A percentile compares a stretch with the other conserved stretches of the same genome.
Conservation (phyloP, 2,797 vertebrate species). For the Aratinga solstitialis region DNA sequence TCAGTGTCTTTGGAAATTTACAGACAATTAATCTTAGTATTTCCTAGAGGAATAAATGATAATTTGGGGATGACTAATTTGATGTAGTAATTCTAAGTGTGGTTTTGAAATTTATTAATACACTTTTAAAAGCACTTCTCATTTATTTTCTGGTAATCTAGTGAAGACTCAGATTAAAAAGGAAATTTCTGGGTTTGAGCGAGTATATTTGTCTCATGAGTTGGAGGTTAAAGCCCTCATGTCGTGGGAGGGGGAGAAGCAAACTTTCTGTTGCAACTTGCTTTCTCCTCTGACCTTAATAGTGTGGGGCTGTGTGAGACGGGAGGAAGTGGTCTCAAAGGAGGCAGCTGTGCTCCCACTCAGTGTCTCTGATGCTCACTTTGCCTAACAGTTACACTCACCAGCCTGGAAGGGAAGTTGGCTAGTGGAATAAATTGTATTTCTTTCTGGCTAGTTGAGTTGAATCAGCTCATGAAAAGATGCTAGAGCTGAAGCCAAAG, state of each 20-base stretch:
- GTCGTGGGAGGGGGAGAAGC: rapidly evolving
- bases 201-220: neutral
- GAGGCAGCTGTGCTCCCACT: neutral
- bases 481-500: neutral
- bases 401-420: neutral
- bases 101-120: neutral
- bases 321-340: rapidly evolving
- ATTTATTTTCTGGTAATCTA: neutral
- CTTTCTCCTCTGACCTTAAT: neutral
- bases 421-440: neutral
- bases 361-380: neutral
- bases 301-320: neutral
- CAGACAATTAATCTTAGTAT: conserved; percentile 32
- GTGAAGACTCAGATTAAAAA: neutral
- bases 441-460: neutral
- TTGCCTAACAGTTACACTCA: neutral
- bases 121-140: rapidly evolving
- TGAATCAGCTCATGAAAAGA: neutral
- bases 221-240: neutral
- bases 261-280: neutral
- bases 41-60: conserved; percentile 31
- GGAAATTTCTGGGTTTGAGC: neutral
- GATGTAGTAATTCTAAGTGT: neutral
- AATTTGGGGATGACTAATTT: conserved; percentile 32
- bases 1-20: neutral